Percentiles rank a stretch among this genome's conserved stretches.
These are phyloP conservation scores for Ptychobarbus kaznakovi DNA, from an alignment of 2,797 vertebrate genomes.

Conservation along the genomic window DNA sequence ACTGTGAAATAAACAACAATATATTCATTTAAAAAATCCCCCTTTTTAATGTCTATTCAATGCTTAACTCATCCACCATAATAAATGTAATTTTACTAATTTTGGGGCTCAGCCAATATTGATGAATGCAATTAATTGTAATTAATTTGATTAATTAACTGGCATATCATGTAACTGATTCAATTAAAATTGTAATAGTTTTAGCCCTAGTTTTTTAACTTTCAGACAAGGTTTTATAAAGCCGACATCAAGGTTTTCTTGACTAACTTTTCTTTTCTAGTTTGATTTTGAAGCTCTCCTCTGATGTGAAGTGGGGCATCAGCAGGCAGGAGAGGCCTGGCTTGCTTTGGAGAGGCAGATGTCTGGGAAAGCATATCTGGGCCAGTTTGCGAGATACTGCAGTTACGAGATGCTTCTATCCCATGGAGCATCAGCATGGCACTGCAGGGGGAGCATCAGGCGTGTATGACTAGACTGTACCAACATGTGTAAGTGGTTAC, in stretches of 20 bases:
- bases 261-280: constrained; percentile 1
- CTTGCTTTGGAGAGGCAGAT: constrained; percentile 59
- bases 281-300: background rate
- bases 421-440: constrained; percentile 57
- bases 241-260: background rate
- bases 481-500: constrained; percentile 62
- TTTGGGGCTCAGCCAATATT: constrained; percentile 6
- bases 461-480: constrained; percentile 50
- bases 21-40: background rate
- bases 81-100: constrained; percentile 8
- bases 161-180: background rate
- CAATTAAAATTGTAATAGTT: background rate
- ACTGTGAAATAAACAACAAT: background rate
- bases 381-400: constrained; percentile 56
- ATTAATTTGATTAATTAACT: constrained; percentile 28
- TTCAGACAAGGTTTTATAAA: constrained; percentile 19
- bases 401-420: constrained; percentile 56
- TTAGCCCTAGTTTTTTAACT: constrained; percentile 19
- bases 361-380: constrained; percentile 59
- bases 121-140: constrained; percentile 18
- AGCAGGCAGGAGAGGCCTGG: constrained; percentile 50
- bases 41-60: background rate
- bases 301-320: constrained; percentile 26
- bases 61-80: background rate
- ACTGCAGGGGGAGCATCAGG: constrained; percentile 43